Percentiles rank a stretch among this genome's conserved stretches.
phyloP scores from a whole-genome alignment of 2,113 vertebrate species.

The Fregetta grallaria region DNA sequence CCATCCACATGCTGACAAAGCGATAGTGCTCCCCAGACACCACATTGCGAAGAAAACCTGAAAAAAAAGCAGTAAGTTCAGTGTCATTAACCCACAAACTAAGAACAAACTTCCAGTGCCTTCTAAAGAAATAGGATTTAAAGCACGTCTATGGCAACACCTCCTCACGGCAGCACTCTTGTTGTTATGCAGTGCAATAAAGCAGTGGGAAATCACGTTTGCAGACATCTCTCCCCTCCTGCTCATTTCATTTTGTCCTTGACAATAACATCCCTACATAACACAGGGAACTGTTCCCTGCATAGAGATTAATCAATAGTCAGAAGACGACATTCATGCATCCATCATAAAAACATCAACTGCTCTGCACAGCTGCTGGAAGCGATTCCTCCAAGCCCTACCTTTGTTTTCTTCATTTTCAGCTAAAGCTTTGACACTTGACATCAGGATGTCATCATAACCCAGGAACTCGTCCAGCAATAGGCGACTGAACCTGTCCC shows the following conservation, averaged over 20 bases:
- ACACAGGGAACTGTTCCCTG: not conserved
- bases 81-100: not conserved
- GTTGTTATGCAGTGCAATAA: not conserved
- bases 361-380: not conserved
- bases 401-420: constrained; percentile 98
- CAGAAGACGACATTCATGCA: not conserved
- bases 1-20: constrained; percentile 99
- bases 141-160: not conserved
- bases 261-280: not conserved
- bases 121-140: not conserved
- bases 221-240: not conserved
- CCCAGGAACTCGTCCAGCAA: constrained; percentile 94
- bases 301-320: not conserved
- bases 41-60: constrained; percentile 96
- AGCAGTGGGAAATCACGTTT: not conserved
- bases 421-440: constrained; percentile 95
- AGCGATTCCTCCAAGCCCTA: not conserved
- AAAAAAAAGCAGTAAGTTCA: not conserved
- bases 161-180: not conserved
- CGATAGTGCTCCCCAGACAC: constrained; percentile 97
- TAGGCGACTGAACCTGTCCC: constrained; percentile 94
- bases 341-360: not conserved
- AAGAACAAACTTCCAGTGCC: not conserved
- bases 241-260: not conserved
- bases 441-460: constrained; percentile 98